Base-by-base conservation (phyloP, 1,140 invertebrate species). In the Drosophila nannoptera region DNA sequence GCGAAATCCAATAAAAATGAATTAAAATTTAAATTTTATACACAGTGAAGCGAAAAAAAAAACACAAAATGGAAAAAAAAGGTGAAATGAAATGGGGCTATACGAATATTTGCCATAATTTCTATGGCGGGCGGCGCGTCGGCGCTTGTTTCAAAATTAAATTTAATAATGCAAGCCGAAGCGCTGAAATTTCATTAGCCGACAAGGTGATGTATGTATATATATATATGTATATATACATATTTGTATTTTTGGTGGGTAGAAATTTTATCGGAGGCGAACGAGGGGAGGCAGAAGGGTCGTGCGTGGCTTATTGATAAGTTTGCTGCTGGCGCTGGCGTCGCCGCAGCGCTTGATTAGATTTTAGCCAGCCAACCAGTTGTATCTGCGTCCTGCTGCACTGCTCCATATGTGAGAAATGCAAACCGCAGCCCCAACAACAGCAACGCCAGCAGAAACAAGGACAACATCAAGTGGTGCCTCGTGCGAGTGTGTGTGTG, bases 1-100 rank as follows among this genome's bases (percentile, higher is more conserved):
- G 33, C 12, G 22, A 40, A 70, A 70, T 66, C 48, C 62, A 70
- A 70, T 70, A 65, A 65, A 71, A 49, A 68, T 52, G n/a, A 59
- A 78, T 83, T 80, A 83, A 83, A 84, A 83, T 76, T 78, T 83
- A 83, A 83, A 83, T 84, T 78, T 78, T 59, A 78, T 78, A 78
- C 54, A 40, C 62, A 40, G 50, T 46, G 2, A 62, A 11, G 29
- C 43, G 36, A 46, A 42, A 46, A 49, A 5, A 32, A 40, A 49
- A 40, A 35, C 9, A 49, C 36, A 22, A 22, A 22, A 3, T 3
- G 22, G 3, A 22, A 16, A 58, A 33, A 62, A 33, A 62, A 69
- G 11, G n/a, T 2, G 12, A 16, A 48, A 61, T 14, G 14, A 66
- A 65, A 59, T 45, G 9, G 54, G 45, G 48, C 38, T 46, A 66